Base-by-base conservation (phyloP, 1,140 invertebrate genomes). In the Drosophila elegans region DNA sequence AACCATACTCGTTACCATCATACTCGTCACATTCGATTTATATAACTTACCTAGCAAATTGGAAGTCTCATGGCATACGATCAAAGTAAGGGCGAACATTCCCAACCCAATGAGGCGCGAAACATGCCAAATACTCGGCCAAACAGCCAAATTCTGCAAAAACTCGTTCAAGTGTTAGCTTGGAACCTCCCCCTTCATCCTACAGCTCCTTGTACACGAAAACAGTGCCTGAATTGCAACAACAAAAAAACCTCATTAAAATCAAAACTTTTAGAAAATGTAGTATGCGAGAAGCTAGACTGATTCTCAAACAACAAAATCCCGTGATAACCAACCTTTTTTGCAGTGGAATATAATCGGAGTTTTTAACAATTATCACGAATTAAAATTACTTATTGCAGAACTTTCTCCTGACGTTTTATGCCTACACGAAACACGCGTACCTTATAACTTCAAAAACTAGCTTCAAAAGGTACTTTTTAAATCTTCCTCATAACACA, bases 81-180 rank as follows among this genome's bases (percentile, higher is more conserved):
- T 36, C n/a, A 39, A 48, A 3, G 34, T 49, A 3, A 49, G 44
- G 9, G 45, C 49, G 21, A 39, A 39, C n/a, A 25, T 60, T 38
- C 56, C 44, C 2, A 60, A 49, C 12, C 32, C 56, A 4, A 60
- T 39, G 34, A 9, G 32, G 16, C 51, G 57, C 46, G 59, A 67
- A 34, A 36, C 16, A 3, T 67, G 29, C 25, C 46, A 67, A 32
- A 51, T 57, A 27, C 16, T 59, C 6, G 38, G 38, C 7, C 55
- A 67, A 25, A 36, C 60, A 7, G 11, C 39, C 5, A 44, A 59
- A 59, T 38, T 51, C 10, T 59, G 38, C 12, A 39, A 39, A 39
- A 39, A 39, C 4, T n/a, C 38, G 3, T 3, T 11, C 38, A 39
- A 11, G 38, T 39, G 38, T 11, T 11, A 39, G 12, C 12, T 3